These are phyloP conservation scores for Heliconius sara DNA, from an alignment of 2,888 invertebrate species.

Conservation along the genomic window DNA sequence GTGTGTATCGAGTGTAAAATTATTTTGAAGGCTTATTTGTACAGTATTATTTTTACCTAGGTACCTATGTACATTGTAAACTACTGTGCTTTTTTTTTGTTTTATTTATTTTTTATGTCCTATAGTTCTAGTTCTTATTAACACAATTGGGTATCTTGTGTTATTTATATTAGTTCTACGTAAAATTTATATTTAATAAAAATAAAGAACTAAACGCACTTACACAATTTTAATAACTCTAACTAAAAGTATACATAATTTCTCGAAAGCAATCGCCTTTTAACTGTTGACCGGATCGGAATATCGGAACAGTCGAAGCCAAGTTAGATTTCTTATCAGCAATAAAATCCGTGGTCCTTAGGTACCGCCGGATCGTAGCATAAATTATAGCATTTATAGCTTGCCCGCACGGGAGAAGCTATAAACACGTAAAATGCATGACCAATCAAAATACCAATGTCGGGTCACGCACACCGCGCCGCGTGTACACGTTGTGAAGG, in stretches of 20 bases:
- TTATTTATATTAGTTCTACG: too few species aligned
- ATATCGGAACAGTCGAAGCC: conserved; percentile 37
- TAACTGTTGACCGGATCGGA: conserved; percentile 33
- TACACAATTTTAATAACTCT: neutral
- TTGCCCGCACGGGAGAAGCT: conserved; percentile 71
- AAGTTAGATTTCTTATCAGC: conserved; percentile 49
- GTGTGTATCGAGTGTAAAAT: neutral
- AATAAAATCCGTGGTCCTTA: conserved; percentile 55
- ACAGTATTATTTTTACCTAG: neutral
- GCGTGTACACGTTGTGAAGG: conserved; percentile 30
- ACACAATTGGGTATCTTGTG: too few species aligned
- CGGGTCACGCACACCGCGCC: conserved; percentile 68
- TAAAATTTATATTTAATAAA: neutral
- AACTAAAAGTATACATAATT: too few species aligned
- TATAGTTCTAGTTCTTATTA: neutral
- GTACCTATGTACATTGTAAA: neutral
- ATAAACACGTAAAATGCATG: conserved; percentile 84
- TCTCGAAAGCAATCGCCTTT: conserved; percentile 13
- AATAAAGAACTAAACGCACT: neutral
- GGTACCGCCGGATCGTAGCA: conserved; percentile 58
- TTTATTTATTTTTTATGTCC: neutral
- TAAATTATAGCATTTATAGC: conserved; percentile 79
- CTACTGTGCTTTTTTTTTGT: neutral
- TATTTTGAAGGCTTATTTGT: neutral
- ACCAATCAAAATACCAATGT: conserved; percentile 84